Conservation (phyloP, 1,140 invertebrate species). For the Dinoponera quadriceps region DNA sequence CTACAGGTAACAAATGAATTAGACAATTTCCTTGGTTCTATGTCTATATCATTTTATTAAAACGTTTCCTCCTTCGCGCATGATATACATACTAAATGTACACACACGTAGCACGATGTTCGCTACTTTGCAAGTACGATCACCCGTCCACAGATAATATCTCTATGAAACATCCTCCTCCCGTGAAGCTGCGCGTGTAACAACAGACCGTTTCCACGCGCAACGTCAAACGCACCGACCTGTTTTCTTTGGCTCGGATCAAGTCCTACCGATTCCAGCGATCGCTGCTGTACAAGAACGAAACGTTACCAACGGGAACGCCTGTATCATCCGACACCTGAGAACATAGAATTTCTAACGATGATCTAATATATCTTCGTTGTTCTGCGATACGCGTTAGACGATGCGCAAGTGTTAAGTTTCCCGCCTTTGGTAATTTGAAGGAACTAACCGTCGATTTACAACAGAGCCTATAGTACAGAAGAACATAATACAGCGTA, state of each 20-base stretch:
- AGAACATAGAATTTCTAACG: not conserved
- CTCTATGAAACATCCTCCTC: not conserved
- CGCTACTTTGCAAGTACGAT: no score
- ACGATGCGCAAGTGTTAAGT: not conserved
- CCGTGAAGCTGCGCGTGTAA: not conserved
- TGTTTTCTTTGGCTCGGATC: constrained; percentile 49
- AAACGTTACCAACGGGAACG: constrained; percentile 9
- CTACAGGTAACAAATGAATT: no score
- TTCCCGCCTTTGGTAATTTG: constrained; percentile 34
- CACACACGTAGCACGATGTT: no score
- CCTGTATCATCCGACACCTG: not conserved
- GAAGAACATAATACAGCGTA: not conserved
- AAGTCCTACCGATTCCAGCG: not conserved
- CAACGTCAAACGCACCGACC: not conserved
- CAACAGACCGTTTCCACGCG: not conserved
- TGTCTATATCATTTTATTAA: no score
- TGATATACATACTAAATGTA: no score
- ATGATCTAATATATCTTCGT: constrained; percentile 26
- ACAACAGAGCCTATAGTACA: not conserved
- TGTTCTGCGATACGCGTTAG: not conserved
- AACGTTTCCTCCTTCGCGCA: no score
- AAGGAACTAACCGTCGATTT: constrained; percentile 14
- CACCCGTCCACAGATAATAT: no score
- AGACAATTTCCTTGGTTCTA: no score
- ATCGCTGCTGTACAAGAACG: not conserved